These are phyloP conservation scores for Sclerurus mexicanus DNA, from an alignment of 2,113 vertebrate genomes.

Conservation along the genomic window DNA sequence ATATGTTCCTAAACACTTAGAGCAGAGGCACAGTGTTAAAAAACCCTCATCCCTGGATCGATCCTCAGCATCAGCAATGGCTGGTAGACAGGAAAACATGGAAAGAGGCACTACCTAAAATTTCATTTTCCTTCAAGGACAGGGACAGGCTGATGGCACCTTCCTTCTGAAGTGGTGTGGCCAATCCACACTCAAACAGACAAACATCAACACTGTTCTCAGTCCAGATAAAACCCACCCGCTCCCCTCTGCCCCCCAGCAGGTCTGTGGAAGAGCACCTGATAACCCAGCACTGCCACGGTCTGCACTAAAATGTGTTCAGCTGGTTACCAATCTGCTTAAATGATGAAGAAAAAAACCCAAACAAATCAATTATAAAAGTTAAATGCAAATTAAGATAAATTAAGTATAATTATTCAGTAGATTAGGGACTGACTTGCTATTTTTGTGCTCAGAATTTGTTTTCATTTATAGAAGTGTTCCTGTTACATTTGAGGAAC, in stretches of 20 bases:
- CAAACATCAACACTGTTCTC: not conserved
- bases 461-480: not conserved
- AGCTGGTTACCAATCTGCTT: not conserved
- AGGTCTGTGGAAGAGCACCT: not conserved
- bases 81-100: not conserved
- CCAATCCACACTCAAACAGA: not conserved
- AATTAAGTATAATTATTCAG: not conserved
- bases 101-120: not conserved
- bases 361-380: not conserved
- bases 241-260: not conserved
- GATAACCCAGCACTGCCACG: not conserved
- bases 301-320: no score
- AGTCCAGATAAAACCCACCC: not conserved
- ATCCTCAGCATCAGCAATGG: not conserved
- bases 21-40: not conserved
- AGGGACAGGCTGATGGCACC: not conserved
- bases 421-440: not conserved
- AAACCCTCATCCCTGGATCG: not conserved
- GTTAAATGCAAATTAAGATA: not conserved
- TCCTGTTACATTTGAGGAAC: not conserved
- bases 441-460: not conserved
- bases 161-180: not conserved
- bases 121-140: not conserved
- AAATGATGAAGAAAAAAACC: not conserved
- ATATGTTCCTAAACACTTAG: conserved; percentile 10